A percentile compares a stretch with the other conserved stretches of the same genome.
phyloP scores from a whole-genome alignment of 2,113 vertebrate species.

The Cnemophilus loriae region DNA sequence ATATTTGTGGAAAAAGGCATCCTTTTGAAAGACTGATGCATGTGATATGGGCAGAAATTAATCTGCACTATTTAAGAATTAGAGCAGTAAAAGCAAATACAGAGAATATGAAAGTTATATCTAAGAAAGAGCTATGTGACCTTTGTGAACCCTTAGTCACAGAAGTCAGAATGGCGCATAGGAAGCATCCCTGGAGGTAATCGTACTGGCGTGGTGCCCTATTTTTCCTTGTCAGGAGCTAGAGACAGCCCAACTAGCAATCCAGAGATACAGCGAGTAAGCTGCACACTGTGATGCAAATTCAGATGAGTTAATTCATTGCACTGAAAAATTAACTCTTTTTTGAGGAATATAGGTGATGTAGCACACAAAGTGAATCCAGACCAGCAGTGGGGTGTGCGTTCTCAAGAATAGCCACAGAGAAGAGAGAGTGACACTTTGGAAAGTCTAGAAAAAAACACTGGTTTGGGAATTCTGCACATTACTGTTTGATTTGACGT shows the following conservation, averaged over 20 bases:
- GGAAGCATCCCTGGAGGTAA: not conserved
- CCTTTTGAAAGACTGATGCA: not conserved
- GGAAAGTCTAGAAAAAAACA: not conserved
- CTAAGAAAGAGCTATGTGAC: not conserved
- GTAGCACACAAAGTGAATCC: not conserved
- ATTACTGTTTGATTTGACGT: not conserved
- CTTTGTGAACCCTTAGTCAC: not conserved
- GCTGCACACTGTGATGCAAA: not conserved
- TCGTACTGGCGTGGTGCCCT: not conserved
- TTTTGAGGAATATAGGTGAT: not conserved
- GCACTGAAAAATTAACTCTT: not conserved
- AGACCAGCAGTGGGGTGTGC: rapidly evolving
- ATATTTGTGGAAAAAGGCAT: not conserved
- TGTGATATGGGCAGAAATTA: not conserved
- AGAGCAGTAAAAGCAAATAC: not conserved
- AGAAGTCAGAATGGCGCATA: not conserved
- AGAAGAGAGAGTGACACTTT: not conserved
- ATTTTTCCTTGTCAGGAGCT: conserved; percentile 18
- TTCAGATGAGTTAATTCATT: not conserved
- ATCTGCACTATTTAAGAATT: not conserved
- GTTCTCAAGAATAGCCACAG: not conserved
- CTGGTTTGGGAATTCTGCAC: not conserved
- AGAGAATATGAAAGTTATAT: not conserved
- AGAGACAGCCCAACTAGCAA: not conserved
- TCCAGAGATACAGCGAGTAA: not conserved